Conservation (phyloP, 1,140 invertebrate species). For the Lasioglossum albipes region DNA sequence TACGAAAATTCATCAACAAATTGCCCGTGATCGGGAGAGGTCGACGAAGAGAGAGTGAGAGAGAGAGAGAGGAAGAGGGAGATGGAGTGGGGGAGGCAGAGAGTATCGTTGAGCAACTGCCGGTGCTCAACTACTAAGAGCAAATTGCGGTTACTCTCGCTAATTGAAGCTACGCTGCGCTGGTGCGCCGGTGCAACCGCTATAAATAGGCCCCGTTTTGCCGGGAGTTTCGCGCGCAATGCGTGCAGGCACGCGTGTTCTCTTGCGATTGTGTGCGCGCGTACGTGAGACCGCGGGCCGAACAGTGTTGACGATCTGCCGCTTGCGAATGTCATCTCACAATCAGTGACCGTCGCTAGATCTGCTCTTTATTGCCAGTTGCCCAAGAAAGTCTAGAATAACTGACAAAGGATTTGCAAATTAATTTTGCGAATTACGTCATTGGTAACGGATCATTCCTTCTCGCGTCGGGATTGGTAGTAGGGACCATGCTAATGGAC, state of each 20-base stretch:
- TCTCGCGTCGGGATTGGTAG: constrained; percentile 21
- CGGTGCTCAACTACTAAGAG: constrained; percentile 40
- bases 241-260: constrained; percentile 51
- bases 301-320: neutral
- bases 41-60: no score
- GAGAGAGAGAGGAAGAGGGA: no score
- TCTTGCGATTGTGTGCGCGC: neutral
- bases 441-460: constrained; percentile 19
- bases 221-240: constrained; percentile 53
- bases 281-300: neutral
- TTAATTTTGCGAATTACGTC: constrained; percentile 38
- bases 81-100: neutral
- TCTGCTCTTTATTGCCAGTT: no score
- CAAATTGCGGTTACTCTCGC: constrained; percentile 54
- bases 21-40: constrained; percentile 25
- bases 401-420: no score
- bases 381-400: no score
- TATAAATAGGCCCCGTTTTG: constrained; percentile 63
- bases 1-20: constrained; percentile 47
- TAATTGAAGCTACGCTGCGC: constrained; percentile 54
- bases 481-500: constrained; percentile 52
- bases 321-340: no score
- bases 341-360: no score
- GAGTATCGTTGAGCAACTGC: constrained; percentile 20
- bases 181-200: constrained; percentile 32